Conservation (phyloP, 1,140 invertebrate species). For the Calliopsis andreniformis region DNA sequence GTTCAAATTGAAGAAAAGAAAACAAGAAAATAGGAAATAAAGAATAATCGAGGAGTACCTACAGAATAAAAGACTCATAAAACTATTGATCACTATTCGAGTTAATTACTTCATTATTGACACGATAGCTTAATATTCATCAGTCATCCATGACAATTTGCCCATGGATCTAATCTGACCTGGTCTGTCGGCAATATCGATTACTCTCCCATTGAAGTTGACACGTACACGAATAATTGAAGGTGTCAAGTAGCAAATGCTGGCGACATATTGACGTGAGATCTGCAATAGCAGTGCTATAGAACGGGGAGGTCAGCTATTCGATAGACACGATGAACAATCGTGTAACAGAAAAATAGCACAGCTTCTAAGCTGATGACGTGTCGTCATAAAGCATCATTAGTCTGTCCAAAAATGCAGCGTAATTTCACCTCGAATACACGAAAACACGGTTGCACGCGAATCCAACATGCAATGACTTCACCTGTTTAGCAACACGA, state of each 20-base stretch:
- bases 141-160: constrained; percentile 38
- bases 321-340: too few species aligned
- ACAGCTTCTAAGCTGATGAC: too few species aligned
- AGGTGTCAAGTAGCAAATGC: constrained; percentile 24
- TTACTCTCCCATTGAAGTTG: constrained; percentile 22
- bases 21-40: too few species aligned
- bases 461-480: background rate
- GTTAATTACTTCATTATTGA: constrained; percentile 22
- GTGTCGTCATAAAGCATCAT: too few species aligned
- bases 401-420: background rate
- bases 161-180: background rate
- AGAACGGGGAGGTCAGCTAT: too few species aligned
- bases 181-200: constrained; percentile 23
- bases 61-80: too few species aligned
- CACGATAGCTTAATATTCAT: constrained; percentile 17
- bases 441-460: background rate
- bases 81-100: background rate
- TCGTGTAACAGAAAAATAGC: too few species aligned
- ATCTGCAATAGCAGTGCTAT: background rate
- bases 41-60: too few species aligned
- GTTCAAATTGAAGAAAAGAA: too few species aligned
- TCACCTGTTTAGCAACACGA: constrained; percentile 15
- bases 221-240: constrained; percentile 32
- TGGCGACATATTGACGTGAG: background rate
- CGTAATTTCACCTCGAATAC: background rate